These are phyloP conservation scores for Cairina moschata DNA, from an alignment of 2,113 vertebrate genomes.

Conservation along the genomic window DNA sequence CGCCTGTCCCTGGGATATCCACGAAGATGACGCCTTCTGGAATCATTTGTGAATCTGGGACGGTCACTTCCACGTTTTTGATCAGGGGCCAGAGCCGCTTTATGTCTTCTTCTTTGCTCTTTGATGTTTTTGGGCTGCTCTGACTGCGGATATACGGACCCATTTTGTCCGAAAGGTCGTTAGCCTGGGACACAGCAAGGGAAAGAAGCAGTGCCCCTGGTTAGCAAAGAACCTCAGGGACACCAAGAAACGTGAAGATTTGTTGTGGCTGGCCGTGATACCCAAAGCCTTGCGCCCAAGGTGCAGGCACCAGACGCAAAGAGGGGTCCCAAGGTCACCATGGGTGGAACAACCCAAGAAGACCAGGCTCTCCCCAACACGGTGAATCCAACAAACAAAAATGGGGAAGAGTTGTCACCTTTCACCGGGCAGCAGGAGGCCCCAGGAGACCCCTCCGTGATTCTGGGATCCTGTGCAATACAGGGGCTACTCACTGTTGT, in stretches of 20 bases:
- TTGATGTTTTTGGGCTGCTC: background rate
- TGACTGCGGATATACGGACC: slow-evolving; percentile 41
- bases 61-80: slow-evolving; percentile 57
- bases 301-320: background rate
- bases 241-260: background rate
- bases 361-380: background rate
- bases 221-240: background rate
- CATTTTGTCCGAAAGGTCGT: slow-evolving; percentile 45
- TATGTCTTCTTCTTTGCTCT: background rate
- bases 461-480: background rate
- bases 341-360: background rate
- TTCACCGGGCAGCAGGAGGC: background rate
- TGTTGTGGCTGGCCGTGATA: background rate
- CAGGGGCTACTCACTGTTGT: background rate
- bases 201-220: background rate
- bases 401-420: background rate
- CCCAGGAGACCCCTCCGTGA: background rate
- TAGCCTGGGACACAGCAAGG: background rate
- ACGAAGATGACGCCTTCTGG: slow-evolving; percentile 62
- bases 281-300: background rate
- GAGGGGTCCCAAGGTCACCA: background rate
- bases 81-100: slow-evolving; percentile 54
- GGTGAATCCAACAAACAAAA: background rate
- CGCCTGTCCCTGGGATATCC: slow-evolving; percentile 65
- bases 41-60: slow-evolving; percentile 48